A percentile compares a stretch with the other conserved stretches of the same genome.
Conservation (phyloP, 2,888 invertebrate genomes). For the Phalera bucephala region DNA sequence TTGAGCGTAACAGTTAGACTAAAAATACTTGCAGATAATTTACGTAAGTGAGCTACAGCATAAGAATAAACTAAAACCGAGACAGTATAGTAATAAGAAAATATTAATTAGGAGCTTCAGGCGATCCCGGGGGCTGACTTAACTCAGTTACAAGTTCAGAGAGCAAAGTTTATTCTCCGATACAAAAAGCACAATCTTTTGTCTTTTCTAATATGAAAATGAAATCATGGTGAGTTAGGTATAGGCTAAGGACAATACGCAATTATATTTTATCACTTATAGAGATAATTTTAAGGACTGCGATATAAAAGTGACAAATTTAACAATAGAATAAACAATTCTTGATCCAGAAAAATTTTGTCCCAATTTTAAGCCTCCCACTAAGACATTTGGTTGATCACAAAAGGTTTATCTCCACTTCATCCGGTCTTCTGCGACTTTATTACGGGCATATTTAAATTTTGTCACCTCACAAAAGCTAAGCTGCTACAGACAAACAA, state of each 20-base stretch:
- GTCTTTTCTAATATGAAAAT: conserved; percentile 27
- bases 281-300: conserved; percentile 1
- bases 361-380: conserved; percentile 12
- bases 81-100: conserved; percentile 43
- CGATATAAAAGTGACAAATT: conserved; percentile 9
- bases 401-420: conserved; percentile 19
- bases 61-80: conserved; percentile 34
- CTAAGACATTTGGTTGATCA: conserved; percentile 14
- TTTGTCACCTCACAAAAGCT: conserved; percentile 37
- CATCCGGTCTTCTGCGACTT: conserved; percentile 17
- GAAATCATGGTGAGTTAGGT: conserved; percentile 16
- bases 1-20: background rate
- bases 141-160: conserved; percentile 75
- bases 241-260: background rate
- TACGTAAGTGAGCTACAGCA: conserved; percentile 16
- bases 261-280: conserved; percentile 1
- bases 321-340: conserved; percentile 14
- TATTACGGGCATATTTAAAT: conserved; percentile 15
- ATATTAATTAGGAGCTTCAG: conserved; percentile 60
- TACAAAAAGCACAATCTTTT: conserved; percentile 50
- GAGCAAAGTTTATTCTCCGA: conserved; percentile 67
- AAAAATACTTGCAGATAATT: conserved; percentile 9
- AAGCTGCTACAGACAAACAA: conserved; percentile 39
- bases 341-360: conserved; percentile 11
- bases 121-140: conserved; percentile 57